These are phyloP conservation scores for Aphelinus certus DNA, from an alignment of 1,140 invertebrate genomes.

Conservation along the genomic window DNA sequence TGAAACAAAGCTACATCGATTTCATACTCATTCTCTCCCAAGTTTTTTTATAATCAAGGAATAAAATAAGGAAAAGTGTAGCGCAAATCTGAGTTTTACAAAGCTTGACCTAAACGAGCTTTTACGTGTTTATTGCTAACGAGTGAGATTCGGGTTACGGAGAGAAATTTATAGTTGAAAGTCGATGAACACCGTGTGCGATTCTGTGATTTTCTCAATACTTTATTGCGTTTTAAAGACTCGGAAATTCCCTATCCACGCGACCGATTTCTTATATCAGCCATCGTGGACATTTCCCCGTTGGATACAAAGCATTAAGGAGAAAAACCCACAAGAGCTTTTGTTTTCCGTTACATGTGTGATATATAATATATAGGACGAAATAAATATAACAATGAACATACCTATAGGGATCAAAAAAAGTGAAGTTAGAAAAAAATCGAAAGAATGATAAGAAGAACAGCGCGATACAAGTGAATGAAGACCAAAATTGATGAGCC, in stretches of 20 bases:
- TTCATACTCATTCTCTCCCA: background rate
- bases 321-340: background rate
- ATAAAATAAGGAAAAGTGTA: too few relatives aligned
- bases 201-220: conserved; percentile 14
- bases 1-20: conserved; percentile 31
- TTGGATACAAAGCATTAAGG: background rate
- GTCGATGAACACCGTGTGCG: conserved; percentile 26
- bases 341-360: background rate
- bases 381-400: conserved; percentile 10
- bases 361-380: background rate
- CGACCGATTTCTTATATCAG: too few relatives aligned
- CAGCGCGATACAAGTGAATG: background rate
- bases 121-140: too few relatives aligned
- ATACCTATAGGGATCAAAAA: conserved; percentile 9
- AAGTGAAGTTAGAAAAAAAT: conserved; percentile 2
- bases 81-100: too few relatives aligned
- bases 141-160: too few relatives aligned
- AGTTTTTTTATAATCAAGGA: too few relatives aligned
- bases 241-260: too few relatives aligned
- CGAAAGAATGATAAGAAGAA: background rate
- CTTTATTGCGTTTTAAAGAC: background rate
- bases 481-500: background rate
- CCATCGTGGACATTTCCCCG: background rate
- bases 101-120: too few relatives aligned
- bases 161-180: background rate